Evolutionary conservation across 1,140 invertebrate genomes (phyloP).

Genomic region (Drosophila willistoni): DNA sequence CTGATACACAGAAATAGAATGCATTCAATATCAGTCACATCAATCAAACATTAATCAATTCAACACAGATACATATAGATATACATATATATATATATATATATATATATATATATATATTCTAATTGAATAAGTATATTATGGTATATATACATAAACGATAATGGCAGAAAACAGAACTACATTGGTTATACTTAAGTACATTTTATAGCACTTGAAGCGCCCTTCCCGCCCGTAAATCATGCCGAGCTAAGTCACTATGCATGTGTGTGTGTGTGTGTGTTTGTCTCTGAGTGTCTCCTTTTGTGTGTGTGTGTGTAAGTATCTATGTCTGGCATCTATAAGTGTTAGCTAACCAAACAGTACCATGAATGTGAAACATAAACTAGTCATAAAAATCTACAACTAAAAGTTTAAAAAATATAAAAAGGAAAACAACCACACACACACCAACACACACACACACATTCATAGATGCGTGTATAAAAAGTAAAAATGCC

Average conservation of each 20-base stretch:
- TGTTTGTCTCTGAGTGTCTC: background rate
- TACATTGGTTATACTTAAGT: background rate
- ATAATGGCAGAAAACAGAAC: background rate
- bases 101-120: slow-evolving; percentile 24
- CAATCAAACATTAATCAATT: slow-evolving; percentile 54
- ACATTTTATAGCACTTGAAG: background rate
- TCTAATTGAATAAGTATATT: slow-evolving; percentile 10
- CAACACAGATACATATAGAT: slow-evolving; percentile 10
- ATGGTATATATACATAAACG: slow-evolving; percentile 3
- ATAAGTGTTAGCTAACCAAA: slow-evolving; percentile 18
- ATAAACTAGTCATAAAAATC: slow-evolving; percentile 38
- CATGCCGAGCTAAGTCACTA: background rate
- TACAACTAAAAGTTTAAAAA: slow-evolving; percentile 48
- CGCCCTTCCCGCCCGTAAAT: slow-evolving; percentile 5
- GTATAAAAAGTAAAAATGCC: slow-evolving; percentile 31
- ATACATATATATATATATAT: slow-evolving; percentile 12
- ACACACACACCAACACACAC: background rate
- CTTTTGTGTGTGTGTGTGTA: background rate
- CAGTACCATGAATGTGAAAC: slow-evolving; percentile 57
- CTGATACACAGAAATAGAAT: slow-evolving; percentile 1
- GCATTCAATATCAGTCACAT: slow-evolving; percentile 14
- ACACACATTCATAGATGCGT: slow-evolving; percentile 20
- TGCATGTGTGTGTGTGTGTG: slow-evolving; percentile 2
- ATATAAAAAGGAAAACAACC: slow-evolving; percentile 39
- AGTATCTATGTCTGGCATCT: background rate